These are phyloP conservation scores for Calliopum simillimum DNA, from an alignment of 2,888 invertebrate species.

Conservation along the genomic window DNA sequence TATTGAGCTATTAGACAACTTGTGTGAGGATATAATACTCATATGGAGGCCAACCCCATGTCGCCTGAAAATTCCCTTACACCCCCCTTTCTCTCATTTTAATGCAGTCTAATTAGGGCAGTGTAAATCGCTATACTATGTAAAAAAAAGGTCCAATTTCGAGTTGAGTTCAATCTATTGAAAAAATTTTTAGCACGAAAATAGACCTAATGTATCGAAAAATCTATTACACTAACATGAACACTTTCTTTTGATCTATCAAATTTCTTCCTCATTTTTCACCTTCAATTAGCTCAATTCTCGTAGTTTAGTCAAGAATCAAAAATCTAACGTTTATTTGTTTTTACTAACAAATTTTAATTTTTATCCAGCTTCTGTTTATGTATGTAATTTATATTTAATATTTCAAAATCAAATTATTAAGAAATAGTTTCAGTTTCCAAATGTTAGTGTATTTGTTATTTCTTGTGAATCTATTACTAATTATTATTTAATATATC, in stretches of 20 bases:
- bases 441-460: conserved; percentile 10
- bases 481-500: conserved; percentile 11
- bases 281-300: conserved; percentile 24
- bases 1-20: too few relatives aligned
- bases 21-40: too few relatives aligned
- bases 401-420: background rate
- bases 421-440: conserved; percentile 12
- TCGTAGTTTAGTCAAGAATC: background rate
- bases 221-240: background rate
- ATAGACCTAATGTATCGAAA: background rate
- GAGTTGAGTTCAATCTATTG: background rate
- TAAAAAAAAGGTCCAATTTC: too few relatives aligned
- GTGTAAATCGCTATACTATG: too few relatives aligned
- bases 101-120: too few relatives aligned
- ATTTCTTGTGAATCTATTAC: conserved; percentile 25
- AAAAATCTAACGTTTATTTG: background rate
- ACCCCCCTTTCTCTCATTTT: too few relatives aligned
- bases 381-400: background rate
- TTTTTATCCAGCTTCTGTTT: too few relatives aligned
- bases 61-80: too few relatives aligned
- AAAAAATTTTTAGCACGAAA: background rate
- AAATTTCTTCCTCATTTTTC: background rate
- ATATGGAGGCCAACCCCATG: too few relatives aligned
- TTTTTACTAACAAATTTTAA: too few relatives aligned
- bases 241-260: conserved; percentile 3